Percentiles rank a stretch among this genome's conserved stretches.
These are phyloP conservation scores for Lophotis ruficrista DNA, from an alignment of 2,113 vertebrate species.

Conservation along the genomic window DNA sequence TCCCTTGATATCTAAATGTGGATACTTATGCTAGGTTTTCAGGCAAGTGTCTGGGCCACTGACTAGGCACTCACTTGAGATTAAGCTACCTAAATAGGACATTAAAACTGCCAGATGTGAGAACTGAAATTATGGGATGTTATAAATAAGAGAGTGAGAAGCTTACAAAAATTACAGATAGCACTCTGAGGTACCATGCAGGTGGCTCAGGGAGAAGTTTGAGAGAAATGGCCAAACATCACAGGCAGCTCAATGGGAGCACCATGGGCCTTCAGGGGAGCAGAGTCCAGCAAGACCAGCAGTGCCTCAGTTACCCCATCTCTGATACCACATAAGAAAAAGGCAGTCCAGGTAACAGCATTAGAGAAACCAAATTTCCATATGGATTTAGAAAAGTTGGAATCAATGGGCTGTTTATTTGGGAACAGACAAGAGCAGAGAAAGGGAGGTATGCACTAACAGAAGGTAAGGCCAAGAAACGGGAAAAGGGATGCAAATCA, in stretches of 20 bases:
- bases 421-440: background rate
- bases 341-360: background rate
- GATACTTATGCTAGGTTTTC: background rate
- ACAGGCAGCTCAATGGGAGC: background rate
- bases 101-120: background rate
- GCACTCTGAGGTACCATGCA: accelerated
- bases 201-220: background rate
- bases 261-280: background rate
- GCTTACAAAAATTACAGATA: background rate
- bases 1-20: background rate
- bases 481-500: background rate
- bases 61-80: background rate
- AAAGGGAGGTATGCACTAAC: background rate
- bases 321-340: accelerated
- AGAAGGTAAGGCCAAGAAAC: background rate
- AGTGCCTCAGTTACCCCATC: background rate
- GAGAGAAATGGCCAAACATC: background rate
- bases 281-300: background rate
- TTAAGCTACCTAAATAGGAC: background rate
- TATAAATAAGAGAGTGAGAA: background rate
- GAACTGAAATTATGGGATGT: background rate
- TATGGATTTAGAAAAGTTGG: background rate
- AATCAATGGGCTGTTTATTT: background rate
- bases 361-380: background rate
- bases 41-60: background rate